Conservation (phyloP, 2,888 invertebrate genomes). For the Oligia strigilis region DNA sequence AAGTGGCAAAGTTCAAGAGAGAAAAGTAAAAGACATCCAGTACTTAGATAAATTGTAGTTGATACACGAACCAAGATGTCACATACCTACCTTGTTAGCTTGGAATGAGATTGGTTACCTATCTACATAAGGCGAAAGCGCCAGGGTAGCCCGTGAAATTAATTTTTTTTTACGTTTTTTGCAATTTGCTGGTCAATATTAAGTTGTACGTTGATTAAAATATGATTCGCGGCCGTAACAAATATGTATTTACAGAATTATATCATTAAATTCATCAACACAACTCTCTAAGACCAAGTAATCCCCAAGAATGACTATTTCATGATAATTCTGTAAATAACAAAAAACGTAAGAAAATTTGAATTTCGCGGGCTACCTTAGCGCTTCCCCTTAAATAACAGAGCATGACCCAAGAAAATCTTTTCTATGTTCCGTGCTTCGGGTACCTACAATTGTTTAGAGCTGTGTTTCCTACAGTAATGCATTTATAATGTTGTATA, state of each 20-base stretch:
- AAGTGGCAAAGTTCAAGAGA: constrained; percentile 6
- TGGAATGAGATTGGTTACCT: neutral
- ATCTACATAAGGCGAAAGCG: neutral
- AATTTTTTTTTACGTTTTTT: no score
- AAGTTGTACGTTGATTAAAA: no score
- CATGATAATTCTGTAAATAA: no score
- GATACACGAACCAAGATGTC: neutral
- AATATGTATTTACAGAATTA: no score
- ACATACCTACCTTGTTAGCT: neutral
- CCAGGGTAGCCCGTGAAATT: no score
- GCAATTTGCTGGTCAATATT: no score
- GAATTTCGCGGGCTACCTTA: no score
- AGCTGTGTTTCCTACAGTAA: constrained; percentile 11
- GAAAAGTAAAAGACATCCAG: neutral
- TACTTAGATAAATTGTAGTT: neutral
- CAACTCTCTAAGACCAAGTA: no score
- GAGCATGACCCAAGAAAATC: constrained; percentile 36
- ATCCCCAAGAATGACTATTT: no score
- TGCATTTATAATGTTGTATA: constrained; percentile 36
- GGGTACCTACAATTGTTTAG: constrained; percentile 37
- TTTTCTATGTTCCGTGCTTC: constrained; percentile 17
- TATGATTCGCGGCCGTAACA: no score
- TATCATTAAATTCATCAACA: no score
- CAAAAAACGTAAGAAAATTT: no score
- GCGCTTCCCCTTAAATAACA: neutral